Percentiles rank a stretch among this genome's conserved stretches.
Evolutionary conservation across 2,113 vertebrate species (phyloP).

Genomic region (Grantiella picta): DNA sequence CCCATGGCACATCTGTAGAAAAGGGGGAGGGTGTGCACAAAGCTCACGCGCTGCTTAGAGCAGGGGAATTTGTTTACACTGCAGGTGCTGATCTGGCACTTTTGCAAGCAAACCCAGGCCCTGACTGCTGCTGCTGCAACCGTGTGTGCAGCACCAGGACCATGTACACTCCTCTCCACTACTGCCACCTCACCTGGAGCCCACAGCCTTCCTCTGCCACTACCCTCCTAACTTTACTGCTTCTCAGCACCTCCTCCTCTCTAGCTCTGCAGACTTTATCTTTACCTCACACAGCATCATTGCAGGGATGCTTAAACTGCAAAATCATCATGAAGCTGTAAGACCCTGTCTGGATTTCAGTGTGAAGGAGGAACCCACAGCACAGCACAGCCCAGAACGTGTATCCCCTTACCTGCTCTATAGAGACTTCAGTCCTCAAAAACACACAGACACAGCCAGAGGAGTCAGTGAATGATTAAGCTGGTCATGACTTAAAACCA

Average conservation of each 20-base stretch:
- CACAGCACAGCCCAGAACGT: not conserved
- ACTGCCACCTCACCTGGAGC: accelerated
- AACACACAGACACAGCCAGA: not conserved
- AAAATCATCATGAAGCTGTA: accelerated
- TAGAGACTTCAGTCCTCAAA: not conserved
- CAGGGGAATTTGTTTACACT: not conserved
- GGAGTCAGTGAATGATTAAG: not conserved
- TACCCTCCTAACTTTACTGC: not conserved
- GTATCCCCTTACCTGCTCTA: not conserved
- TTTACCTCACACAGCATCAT: not conserved
- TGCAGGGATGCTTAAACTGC: not conserved
- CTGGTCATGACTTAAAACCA: not conserved
- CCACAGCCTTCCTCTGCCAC: accelerated
- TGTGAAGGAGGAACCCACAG: accelerated
- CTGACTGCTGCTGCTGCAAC: not conserved
- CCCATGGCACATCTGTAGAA: accelerated
- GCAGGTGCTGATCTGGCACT: not conserved
- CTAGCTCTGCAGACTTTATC: not conserved
- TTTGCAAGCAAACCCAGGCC: not conserved
- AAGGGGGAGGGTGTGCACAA: not conserved
- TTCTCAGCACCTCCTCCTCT: not conserved
- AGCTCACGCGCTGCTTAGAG: not conserved
- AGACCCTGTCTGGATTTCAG: not conserved
- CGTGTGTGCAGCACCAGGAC: not conserved
- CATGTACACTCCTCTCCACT: not conserved